Base-by-base conservation (phyloP, 2,888 invertebrate genomes). In the Anthophora plumipes region DNA sequence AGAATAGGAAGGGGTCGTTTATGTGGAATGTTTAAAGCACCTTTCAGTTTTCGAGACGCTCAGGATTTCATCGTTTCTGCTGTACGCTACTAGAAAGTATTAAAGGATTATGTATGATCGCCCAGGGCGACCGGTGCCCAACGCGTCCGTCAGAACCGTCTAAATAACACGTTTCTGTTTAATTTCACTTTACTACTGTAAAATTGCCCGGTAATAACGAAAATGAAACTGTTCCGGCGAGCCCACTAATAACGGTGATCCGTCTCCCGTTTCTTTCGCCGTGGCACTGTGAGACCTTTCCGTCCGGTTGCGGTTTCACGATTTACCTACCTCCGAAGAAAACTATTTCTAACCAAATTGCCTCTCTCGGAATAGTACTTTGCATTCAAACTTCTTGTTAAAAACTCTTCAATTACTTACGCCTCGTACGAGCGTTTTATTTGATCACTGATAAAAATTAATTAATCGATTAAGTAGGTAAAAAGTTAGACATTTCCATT, bases 101-200 rank as follows among this genome's bases (percentile, higher is more conserved):
- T 52, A 63, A 74, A 69, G 46, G 60, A 55, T 73, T 74, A 80
- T 59, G 71, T 80, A 73, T 11, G 72, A 77, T 78, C 72, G 75
- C 82, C 82, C 55, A 31, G 48, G 82, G 86, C 79, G 66, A 79
- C 57, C 61, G 50, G 70, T 60, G 60, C 57, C 60, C 59, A 55
- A 17, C 55, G 68, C 54, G 73, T n/a, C 70, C 68, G 67, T 77
- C 72, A 74, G 77, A 59, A 57, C 69, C 66, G 76, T 74, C 74
- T 82, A 90, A 91, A 90, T 91, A 90, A 90, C 89, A 91, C 89
- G 90, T 91, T 91, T 80, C 85, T 85, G 87, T 90, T 89, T 91
- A 91, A 92, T 92, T 92, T 91, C 89, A 89, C 89, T 90, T 91
- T 91, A 92, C 92, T 90, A 92, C 92, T 91, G 92, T 92, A 91